Evolutionary conservation across 2,797 vertebrate genomes (phyloP).

Genomic region (Tinamus major): DNA sequence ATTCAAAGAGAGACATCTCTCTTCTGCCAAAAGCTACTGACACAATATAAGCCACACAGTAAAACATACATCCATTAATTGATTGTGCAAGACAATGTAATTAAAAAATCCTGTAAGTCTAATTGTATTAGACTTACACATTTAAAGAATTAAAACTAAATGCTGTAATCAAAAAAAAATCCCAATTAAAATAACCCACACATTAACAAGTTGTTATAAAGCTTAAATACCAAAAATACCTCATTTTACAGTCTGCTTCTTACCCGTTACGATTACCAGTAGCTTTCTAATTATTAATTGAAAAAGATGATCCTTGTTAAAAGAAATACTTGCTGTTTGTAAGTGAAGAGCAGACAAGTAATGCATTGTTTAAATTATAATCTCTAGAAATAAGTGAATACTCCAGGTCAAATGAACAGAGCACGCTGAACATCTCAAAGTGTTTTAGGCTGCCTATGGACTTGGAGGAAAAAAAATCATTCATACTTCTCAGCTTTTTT

Average conservation of each 20-base stretch:
- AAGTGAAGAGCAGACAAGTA: neutral
- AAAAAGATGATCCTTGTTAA: neutral
- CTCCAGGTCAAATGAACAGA: neutral
- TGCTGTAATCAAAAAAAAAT: neutral
- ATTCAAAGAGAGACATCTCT: neutral
- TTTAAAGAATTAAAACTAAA: neutral
- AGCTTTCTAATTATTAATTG: conserved; percentile 21
- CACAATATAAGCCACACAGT: neutral
- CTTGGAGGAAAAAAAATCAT: neutral
- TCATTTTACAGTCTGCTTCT: neutral
- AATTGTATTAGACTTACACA: neutral
- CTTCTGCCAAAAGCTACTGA: neutral
- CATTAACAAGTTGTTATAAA: neutral
- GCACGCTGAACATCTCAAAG: neutral
- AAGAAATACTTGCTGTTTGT: neutral
- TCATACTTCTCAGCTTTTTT: neutral
- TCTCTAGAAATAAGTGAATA: neutral
- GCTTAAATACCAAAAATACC: neutral
- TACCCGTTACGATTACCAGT: neutral
- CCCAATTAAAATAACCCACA: neutral
- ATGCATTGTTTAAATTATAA: neutral
- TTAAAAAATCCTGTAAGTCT: neutral
- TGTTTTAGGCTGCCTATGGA: neutral
- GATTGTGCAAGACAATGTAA: neutral
- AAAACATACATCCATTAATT: neutral